These are phyloP conservation scores for Eudyptes chrysolophus DNA, from an alignment of 2,113 vertebrate genomes.

Conservation along the genomic window DNA sequence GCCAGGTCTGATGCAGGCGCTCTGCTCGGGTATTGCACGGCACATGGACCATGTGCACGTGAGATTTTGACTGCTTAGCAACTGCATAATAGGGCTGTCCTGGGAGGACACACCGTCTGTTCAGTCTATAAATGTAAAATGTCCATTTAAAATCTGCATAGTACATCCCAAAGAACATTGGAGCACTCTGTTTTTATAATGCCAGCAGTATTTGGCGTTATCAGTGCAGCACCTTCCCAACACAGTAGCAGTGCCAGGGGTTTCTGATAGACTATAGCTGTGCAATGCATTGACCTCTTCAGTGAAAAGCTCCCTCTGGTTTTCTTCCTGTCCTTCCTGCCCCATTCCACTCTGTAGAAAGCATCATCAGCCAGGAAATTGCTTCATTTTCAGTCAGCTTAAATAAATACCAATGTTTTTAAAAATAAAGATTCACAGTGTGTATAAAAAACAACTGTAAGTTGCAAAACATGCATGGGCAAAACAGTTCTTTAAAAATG, in stretches of 20 bases:
- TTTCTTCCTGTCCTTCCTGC: not conserved
- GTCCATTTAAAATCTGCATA: not conserved
- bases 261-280: not conserved
- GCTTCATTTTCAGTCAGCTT: not conserved
- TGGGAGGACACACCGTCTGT: not conserved
- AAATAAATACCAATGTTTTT: not conserved
- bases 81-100: not conserved
- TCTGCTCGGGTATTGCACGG: not conserved
- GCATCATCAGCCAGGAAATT: not conserved
- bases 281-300: not conserved
- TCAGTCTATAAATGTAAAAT: slow-evolving; percentile 12
- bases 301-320: not conserved
- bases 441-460: not conserved
- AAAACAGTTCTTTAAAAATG: not conserved
- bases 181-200: not conserved
- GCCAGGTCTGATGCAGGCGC: accelerated
- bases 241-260: not conserved
- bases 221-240: not conserved
- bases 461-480: not conserved
- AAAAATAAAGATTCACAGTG: not conserved
- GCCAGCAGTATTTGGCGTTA: not conserved
- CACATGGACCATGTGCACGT: not conserved
- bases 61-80: slow-evolving; percentile 11
- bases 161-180: not conserved
- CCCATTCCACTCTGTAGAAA: not conserved